These are phyloP conservation scores for Pocillopora verrucosa DNA, from an alignment of 64 coral and sea anemone species.

Conservation along the genomic window DNA sequence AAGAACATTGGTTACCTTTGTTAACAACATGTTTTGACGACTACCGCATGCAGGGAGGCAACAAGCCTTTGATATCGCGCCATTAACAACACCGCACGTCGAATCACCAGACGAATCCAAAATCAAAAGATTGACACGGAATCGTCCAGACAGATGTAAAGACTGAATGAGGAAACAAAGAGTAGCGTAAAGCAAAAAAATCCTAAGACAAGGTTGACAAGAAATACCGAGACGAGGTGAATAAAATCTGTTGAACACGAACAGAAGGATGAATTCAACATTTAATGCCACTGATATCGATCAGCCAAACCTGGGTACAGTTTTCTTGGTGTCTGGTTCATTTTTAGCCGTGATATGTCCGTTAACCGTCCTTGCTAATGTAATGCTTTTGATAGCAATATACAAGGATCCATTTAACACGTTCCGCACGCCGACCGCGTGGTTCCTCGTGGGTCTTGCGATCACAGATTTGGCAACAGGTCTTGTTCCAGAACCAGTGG, in stretches of 20 bases:
- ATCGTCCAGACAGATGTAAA: not conserved
- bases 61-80: not conserved
- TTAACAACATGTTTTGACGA: not conserved
- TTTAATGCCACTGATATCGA: not conserved
- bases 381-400: conserved; percentile 64
- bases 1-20: not conserved
- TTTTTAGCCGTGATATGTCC: conserved; percentile 52
- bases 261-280: not conserved
- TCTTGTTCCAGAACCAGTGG: conserved; percentile 57
- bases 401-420: conserved; percentile 63
- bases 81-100: not conserved
- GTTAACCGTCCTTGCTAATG: conserved; percentile 46
- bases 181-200: not conserved
- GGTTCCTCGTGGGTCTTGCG: conserved; percentile 64
- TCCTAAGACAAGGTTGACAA: not conserved
- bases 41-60: not conserved
- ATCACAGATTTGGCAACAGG: conserved; percentile 60
- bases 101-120: not conserved
- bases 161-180: not conserved
- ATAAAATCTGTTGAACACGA: not conserved
- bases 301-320: not conserved
- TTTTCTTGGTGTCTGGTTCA: conserved; percentile 14
- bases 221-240: not conserved
- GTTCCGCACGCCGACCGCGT: conserved; percentile 62
- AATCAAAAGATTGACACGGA: not conserved